Base-by-base conservation (phyloP, 2,888 invertebrate genomes). In the Itoplectis maculator region DNA sequence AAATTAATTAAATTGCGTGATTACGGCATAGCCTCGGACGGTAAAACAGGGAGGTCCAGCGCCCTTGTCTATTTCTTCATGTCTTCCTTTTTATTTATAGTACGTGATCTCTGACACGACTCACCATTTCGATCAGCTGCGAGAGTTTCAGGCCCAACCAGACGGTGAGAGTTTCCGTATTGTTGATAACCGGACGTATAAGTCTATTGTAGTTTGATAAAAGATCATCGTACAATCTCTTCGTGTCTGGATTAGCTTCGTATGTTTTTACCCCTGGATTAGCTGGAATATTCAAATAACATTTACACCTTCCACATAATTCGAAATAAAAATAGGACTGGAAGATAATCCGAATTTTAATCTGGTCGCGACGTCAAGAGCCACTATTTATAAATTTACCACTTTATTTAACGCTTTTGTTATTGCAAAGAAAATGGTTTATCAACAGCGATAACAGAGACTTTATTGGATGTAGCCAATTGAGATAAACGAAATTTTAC, bases 161-260 rank as follows among this genome's bases (percentile, higher is more conserved):
- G 65, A 99, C 99, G 0, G 97, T 98, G 66, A 99, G 94, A 20
- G 98, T 98, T 92, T 99, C 98, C 0, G 96, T 97, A 90, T 98
- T 98, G 93, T 99, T 98, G 40, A 96, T 96, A 61, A 99, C 99
- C 0, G 99, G 99, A 76, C 99, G 94, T 83, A 99, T 99, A 72
- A 99, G 94, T 59, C 98, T 95, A 93, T 99, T 99, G 93, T 99
- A 99, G 93, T 98, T 98, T 90, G 97, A 97, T 65, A 99, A 95
- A 70, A 99, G 95, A 92, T 99, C 99, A 92, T 99, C 99, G 92
- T 99, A 99, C 0, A 99, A 95, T 29, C 99, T 95, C 92, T 99
- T 98, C 0, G 99, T 97, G 90, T 98, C 98, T 13, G 98, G 98
- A 93, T 98, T 98, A 0, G 97, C 98, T 93, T 97, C 97, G 83